Evolutionary conservation across 2,113 vertebrate species (phyloP).

Genomic region (Dendropsophus ebraccatus): DNA sequence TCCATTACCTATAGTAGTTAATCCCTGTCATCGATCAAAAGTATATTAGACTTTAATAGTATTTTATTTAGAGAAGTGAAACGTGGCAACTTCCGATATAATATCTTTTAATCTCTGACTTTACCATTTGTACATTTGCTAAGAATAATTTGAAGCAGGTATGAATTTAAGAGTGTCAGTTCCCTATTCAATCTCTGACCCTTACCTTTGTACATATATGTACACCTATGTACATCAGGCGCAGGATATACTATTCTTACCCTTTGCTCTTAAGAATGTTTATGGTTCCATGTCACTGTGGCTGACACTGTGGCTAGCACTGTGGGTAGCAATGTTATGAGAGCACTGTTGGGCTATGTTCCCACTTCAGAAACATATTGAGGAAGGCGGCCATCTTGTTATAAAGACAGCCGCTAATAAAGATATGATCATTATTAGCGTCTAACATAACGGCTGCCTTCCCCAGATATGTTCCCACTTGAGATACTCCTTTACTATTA

Average conservation of each 20-base stretch:
- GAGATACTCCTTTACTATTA: too few species aligned
- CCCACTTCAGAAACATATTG: too few species aligned
- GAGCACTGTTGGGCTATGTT: too few species aligned
- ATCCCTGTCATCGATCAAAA: constrained; percentile 8
- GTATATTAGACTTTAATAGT: background rate
- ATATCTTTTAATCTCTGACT: background rate
- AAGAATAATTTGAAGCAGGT: background rate
- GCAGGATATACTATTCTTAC: background rate
- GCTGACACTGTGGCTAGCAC: too few species aligned
- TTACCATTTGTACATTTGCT: background rate
- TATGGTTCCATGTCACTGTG: too few species aligned
- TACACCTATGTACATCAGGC: background rate
- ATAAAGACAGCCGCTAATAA: too few species aligned
- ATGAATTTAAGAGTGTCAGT: background rate
- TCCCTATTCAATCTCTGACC: background rate
- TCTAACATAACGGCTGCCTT: too few species aligned
- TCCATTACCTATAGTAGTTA: background rate
- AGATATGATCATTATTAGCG: too few species aligned
- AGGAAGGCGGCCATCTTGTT: too few species aligned
- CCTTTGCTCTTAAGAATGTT: too few species aligned
- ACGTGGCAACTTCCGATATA: background rate
- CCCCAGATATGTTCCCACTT: too few species aligned
- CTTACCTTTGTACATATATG: background rate
- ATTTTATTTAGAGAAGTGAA: constrained; percentile 13
- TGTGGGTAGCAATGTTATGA: too few species aligned